Conservation (phyloP, 2,113 vertebrate species). For the Eulemur macaco region DNA sequence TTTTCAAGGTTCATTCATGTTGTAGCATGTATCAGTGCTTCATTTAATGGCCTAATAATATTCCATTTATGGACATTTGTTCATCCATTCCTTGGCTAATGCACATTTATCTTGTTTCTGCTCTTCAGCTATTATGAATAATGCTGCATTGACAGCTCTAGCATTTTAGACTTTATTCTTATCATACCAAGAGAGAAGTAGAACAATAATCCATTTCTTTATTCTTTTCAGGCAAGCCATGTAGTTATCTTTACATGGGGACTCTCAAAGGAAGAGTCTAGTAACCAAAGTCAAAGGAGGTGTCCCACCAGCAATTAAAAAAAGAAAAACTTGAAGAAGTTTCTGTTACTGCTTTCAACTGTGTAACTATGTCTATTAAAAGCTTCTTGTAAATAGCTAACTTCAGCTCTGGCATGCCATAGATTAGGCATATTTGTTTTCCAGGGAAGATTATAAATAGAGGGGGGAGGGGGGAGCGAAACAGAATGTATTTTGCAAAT, state of each 20-base stretch:
- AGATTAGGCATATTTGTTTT: constrained; percentile 88
- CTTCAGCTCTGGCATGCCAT: constrained; percentile 80
- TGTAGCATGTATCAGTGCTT: not conserved
- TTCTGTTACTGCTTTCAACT: constrained; percentile 80
- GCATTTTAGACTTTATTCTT: not conserved
- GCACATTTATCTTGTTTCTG: not conserved
- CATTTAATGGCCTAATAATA: not conserved
- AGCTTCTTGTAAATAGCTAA: constrained; percentile 84
- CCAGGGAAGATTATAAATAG: constrained; percentile 87
- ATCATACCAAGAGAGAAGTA: not conserved
- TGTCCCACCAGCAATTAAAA: constrained; percentile 56
- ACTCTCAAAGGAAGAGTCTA: not conserved
- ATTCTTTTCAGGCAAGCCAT: not conserved
- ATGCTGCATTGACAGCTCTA: not conserved
- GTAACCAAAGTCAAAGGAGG: constrained; percentile 22
- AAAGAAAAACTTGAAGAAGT: constrained; percentile 77
- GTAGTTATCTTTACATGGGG: not conserved
- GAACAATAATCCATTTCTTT: not conserved
- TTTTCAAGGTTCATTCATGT: not conserved
- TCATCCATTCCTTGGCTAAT: not conserved
- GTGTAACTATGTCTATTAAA: constrained; percentile 83
- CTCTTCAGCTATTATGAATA: not conserved
- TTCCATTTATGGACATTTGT: not conserved
- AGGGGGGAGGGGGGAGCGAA: constrained; percentile 79
- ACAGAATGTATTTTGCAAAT: constrained; percentile 88